phyloP scores from a whole-genome alignment of 2,888 invertebrate species.

The Mesopsocus fuscifrons region DNA sequence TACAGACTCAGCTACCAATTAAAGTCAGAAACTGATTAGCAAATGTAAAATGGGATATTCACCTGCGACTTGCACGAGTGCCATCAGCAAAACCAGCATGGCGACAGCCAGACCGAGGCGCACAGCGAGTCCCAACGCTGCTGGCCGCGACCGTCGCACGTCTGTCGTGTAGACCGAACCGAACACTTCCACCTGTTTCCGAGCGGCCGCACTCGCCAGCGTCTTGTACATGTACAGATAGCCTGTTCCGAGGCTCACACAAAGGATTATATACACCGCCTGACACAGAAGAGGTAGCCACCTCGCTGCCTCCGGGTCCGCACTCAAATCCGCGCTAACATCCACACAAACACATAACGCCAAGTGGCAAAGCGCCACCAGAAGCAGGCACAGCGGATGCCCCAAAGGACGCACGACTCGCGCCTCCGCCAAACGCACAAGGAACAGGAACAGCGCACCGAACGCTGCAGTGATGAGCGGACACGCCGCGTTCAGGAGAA shows the following conservation, averaged over 20 bases:
- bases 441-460: constrained; percentile 66
- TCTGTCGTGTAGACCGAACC: constrained; percentile 26
- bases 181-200: constrained; percentile 22
- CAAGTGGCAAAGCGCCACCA: constrained; percentile 17
- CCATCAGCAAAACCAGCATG: constrained; percentile 62
- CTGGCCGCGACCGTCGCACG: constrained; percentile 21
- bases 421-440: constrained; percentile 52
- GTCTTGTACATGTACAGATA: constrained; percentile 70
- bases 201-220: constrained; percentile 33
- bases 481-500: constrained; percentile 66
- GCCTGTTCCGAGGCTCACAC: constrained; percentile 62
- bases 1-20: no score
- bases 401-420: constrained; percentile 18
- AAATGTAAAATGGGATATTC: constrained; percentile 53
- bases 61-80: constrained; percentile 67
- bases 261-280: constrained; percentile 69
- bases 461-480: constrained; percentile 81
- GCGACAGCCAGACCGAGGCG: constrained; percentile 79
- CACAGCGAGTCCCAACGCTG: constrained; percentile 59
- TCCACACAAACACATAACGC: constrained; percentile 5
- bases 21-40: no score
- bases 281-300: constrained; percentile 60
- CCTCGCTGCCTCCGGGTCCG: constrained; percentile 29
- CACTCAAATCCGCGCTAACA: neutral
- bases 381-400: constrained; percentile 16